These are phyloP conservation scores for Ursus arctos DNA, from an alignment of 2,113 vertebrate genomes.

Conservation along the genomic window DNA sequence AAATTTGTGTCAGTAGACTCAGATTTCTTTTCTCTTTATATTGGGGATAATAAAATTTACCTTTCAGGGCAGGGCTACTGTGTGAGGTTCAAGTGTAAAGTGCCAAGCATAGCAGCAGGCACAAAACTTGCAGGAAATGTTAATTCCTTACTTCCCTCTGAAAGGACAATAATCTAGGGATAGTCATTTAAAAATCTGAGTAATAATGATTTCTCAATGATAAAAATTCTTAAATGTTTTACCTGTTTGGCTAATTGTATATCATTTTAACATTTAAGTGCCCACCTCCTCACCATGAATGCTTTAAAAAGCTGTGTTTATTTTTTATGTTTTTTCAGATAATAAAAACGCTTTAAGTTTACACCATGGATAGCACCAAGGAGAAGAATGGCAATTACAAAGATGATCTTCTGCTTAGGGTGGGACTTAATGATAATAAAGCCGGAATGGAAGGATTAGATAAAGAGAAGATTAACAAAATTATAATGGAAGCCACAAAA, in stretches of 20 bases:
- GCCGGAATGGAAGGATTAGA: constrained; percentile 98
- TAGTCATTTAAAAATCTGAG: constrained; percentile 40
- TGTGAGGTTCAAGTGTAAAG: background rate
- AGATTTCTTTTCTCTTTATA: constrained; percentile 15
- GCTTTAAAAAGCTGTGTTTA: constrained; percentile 60
- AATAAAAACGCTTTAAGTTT: constrained; percentile 55
- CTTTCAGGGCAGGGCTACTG: background rate
- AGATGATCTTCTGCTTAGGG: constrained; percentile 92
- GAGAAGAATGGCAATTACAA: constrained; percentile 71
- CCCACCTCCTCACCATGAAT: background rate
- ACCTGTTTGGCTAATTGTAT: background rate
- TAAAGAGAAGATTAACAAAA: constrained; percentile 98
- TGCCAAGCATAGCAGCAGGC: background rate
- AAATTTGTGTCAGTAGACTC: constrained; percentile 9
- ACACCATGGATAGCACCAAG: constrained; percentile 81
- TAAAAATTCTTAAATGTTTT: background rate
- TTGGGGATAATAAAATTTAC: background rate
- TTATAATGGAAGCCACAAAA: constrained; percentile 98
- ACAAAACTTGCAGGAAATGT: background rate
- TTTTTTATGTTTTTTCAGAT: constrained; percentile 77
- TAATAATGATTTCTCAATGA: constrained; percentile 22
- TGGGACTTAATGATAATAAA: constrained; percentile 99
- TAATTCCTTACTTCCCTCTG: background rate
- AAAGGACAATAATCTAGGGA: background rate
- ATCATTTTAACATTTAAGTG: background rate